Percentiles rank a stretch among this genome's conserved stretches.
These are phyloP conservation scores for Oikopleura dioica DNA, from an alignment of 23 tunicate genomes.

Conservation along the genomic window DNA sequence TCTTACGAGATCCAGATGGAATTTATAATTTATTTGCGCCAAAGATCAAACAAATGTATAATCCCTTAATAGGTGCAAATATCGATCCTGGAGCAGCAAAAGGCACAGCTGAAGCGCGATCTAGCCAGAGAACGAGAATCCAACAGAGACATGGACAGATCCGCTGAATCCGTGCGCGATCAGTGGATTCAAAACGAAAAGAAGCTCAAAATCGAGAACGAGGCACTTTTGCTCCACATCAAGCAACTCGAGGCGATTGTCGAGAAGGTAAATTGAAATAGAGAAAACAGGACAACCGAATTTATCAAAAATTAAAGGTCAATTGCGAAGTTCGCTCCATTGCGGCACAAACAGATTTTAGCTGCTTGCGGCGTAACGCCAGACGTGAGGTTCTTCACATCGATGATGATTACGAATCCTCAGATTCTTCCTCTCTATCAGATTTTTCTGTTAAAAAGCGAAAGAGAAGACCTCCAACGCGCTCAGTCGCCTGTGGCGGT, in stretches of 20 bases:
- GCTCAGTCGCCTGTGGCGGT: conserved; percentile 9
- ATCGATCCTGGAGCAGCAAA: conserved; percentile 11
- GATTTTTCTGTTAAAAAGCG: not conserved
- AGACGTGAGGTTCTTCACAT: not conserved
- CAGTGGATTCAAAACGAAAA: not conserved
- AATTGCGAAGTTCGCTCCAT: conserved; percentile 1
- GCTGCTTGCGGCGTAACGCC: not conserved
- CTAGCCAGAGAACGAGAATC: not conserved
- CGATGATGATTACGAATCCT: not conserved
- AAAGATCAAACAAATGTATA: too few relatives aligned
- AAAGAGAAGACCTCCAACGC: not conserved
- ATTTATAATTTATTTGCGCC: too few relatives aligned
- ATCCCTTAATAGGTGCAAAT: too few relatives aligned
- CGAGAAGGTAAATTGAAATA: not conserved
- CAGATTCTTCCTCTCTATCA: not conserved
- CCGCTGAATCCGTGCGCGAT: not conserved
- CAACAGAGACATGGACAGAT: not conserved
- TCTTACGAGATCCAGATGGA: too few relatives aligned
- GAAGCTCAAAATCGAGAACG: not conserved
- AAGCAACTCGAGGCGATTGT: not conserved
- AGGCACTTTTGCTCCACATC: not conserved
- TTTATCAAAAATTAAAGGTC: too few relatives aligned
- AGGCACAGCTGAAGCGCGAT: not conserved
- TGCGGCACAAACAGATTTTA: conserved; percentile 1
- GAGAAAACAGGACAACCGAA: too few relatives aligned